Conservation (phyloP, 1,140 invertebrate genomes). For the Penaeus indicus region DNA sequence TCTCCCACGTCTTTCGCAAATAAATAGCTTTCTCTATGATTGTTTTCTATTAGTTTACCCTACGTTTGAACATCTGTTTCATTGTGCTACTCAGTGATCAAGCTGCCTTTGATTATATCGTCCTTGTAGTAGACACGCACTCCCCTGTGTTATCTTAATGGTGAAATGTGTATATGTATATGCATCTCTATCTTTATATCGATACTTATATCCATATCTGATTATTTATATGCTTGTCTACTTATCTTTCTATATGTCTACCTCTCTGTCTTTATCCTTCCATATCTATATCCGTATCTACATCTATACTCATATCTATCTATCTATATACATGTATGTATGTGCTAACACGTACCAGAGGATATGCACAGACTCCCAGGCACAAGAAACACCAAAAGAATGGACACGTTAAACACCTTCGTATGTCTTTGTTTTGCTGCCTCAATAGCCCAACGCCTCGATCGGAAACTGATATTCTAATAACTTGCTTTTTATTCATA, state of each 20-base stretch:
- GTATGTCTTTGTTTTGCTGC: too few species aligned
- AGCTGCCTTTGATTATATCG: too few species aligned
- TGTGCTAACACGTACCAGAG: not conserved
- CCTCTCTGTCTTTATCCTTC: not conserved
- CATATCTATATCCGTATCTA: constrained; percentile 15
- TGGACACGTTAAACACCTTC: not conserved
- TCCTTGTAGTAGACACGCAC: not conserved
- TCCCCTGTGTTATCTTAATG: not conserved
- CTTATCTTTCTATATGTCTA: not conserved
- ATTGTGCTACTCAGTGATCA: too few species aligned
- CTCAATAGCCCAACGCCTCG: too few species aligned
- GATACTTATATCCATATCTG: not conserved
- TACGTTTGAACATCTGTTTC: too few species aligned
- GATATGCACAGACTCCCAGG: not conserved
- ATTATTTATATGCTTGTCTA: not conserved
- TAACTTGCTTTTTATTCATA: too few species aligned
- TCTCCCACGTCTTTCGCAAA: too few species aligned
- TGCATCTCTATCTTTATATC: not conserved
- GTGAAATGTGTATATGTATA: not conserved
- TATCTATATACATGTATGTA: not conserved
- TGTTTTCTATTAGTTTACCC: too few species aligned
- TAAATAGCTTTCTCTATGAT: too few species aligned
- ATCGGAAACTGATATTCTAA: too few species aligned
- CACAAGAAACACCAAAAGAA: not conserved
- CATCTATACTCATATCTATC: constrained; percentile 4